Conservation (phyloP, 2,888 invertebrate genomes). For the Tortricodes alternella region DNA sequence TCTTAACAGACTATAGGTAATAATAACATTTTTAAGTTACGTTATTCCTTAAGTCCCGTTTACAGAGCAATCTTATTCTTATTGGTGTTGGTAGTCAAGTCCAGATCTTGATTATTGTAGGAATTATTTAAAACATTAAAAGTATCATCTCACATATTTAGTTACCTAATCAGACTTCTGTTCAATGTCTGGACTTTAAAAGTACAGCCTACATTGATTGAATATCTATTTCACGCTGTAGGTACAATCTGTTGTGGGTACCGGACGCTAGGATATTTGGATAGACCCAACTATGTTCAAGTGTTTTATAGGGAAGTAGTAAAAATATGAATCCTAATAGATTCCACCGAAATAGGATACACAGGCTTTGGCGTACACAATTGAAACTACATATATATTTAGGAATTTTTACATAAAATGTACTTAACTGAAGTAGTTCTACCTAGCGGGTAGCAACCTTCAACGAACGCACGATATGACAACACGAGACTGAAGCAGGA, state of each 20-base stretch:
- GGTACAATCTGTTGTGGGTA: slow-evolving; percentile 11
- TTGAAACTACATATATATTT: no score
- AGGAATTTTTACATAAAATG: no score
- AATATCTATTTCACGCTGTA: background rate
- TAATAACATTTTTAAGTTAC: no score
- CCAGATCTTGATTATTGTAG: background rate
- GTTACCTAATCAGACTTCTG: no score
- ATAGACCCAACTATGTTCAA: background rate
- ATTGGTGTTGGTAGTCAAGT: background rate
- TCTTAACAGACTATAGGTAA: no score
- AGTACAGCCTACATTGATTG: background rate
- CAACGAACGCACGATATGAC: background rate
- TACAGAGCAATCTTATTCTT: background rate
- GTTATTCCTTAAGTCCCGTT: no score
- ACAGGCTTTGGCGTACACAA: no score
- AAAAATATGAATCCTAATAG: no score
- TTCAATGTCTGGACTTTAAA: slow-evolving; percentile 1
- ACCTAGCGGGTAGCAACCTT: background rate
- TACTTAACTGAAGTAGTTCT: no score
- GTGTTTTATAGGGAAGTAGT: background rate
- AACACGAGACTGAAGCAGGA: background rate
- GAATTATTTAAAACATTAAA: background rate
- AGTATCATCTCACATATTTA: no score
- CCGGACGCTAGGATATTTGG: slow-evolving; percentile 1
- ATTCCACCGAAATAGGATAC: no score